phyloP scores from a whole-genome alignment of 2,113 vertebrate genomes.

The Bostrychus sinensis region DNA sequence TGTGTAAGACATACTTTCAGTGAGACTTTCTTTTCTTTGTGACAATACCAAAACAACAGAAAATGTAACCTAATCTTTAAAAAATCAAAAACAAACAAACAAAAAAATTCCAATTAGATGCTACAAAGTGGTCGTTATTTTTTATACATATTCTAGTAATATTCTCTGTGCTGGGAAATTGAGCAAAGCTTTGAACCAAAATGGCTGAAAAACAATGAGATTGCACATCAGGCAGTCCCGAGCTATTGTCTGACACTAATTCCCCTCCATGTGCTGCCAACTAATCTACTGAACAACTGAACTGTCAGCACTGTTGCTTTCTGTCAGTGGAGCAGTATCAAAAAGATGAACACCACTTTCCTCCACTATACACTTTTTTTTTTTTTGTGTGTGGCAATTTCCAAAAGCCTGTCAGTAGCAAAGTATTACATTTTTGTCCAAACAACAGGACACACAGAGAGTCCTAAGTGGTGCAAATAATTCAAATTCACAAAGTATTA shows the following conservation, averaged over 20 bases:
- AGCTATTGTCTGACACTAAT: slow-evolving; percentile 67
- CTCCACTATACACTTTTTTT: neutral
- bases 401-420: neutral
- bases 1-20: no score
- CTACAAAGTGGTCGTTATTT: neutral
- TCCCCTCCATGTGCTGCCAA: slow-evolving; percentile 46
- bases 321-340: slow-evolving; percentile 44
- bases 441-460: neutral
- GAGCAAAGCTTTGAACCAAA: slow-evolving; percentile 37
- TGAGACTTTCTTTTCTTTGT: no score
- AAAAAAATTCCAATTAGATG: no score
- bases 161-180: slow-evolving; percentile 14
- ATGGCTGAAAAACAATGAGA: slow-evolving; percentile 50
- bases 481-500: neutral
- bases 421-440: neutral
- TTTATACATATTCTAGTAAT: neutral
- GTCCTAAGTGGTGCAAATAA: neutral
- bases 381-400: neutral
- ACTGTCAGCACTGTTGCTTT: slow-evolving; percentile 64
- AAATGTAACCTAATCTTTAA: no score
- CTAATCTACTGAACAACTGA: slow-evolving; percentile 54
- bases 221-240: slow-evolving; percentile 63
- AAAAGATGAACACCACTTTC: neutral
- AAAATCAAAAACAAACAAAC: no score
- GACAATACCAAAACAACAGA: no score